These are phyloP conservation scores for Zapus hudsonius DNA, from an alignment of 2,113 vertebrate species.

Conservation along the genomic window DNA sequence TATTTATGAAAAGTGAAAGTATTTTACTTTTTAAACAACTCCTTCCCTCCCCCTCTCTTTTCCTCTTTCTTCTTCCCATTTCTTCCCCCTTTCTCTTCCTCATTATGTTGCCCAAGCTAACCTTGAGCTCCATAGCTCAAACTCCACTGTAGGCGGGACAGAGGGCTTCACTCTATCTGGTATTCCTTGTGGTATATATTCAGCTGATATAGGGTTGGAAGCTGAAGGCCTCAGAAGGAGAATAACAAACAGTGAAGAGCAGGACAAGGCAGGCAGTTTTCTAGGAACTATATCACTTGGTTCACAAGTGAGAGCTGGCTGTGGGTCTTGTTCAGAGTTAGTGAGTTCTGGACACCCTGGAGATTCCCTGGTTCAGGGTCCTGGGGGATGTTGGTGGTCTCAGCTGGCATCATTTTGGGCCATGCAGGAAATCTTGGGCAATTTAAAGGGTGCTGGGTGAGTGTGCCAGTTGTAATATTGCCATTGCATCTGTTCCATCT, in stretches of 20 bases:
- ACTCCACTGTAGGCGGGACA: no score
- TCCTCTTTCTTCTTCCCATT: neutral
- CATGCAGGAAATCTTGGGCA: neutral
- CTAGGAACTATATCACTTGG: neutral
- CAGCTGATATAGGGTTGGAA: neutral
- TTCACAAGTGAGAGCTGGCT: neutral
- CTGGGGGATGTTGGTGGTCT: neutral
- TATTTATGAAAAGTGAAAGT: neutral
- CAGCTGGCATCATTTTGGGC: neutral
- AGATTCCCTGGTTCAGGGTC: no score
- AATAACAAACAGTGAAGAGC: neutral
- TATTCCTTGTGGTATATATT: neutral
- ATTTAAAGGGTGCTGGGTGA: neutral
- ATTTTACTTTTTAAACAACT: no score
- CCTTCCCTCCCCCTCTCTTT: neutral
- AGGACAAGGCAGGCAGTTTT: neutral
- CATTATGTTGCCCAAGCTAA: neutral
- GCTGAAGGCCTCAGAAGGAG: neutral
- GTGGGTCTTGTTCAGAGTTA: neutral
- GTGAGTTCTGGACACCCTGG: neutral
- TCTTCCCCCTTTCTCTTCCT: neutral
- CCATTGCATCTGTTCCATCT: neutral
- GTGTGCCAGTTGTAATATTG: neutral
- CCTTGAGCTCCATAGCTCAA: neutral
- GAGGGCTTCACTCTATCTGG: neutral